These are phyloP conservation scores for Acanthurus lineatus DNA, from an alignment of 2,797 vertebrate genomes.

Conservation along the genomic window DNA sequence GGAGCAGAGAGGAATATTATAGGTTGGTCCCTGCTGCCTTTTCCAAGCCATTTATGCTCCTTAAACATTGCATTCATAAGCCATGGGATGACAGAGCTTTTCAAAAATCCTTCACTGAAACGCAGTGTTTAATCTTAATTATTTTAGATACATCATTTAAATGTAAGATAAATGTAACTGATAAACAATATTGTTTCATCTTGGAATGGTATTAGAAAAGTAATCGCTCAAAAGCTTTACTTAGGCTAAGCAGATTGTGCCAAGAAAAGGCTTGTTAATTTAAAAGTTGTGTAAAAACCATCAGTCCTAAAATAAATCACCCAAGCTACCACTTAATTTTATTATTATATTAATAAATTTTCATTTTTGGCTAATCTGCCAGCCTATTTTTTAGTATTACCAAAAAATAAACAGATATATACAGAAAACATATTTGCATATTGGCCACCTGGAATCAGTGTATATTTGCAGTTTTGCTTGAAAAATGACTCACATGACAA, in stretches of 20 bases:
- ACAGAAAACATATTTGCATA: no score
- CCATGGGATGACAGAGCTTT: constrained; percentile 19
- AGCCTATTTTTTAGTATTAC: neutral
- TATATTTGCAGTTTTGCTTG: no score
- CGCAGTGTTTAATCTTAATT: neutral
- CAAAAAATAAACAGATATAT: no score
- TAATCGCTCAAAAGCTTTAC: neutral
- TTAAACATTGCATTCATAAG: constrained; percentile 15
- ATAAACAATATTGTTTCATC: neutral
- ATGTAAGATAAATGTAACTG: neutral
- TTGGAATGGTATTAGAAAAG: neutral
- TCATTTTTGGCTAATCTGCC: neutral
- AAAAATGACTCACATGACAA: no score
- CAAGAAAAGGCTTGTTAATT: neutral
- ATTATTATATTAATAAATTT: neutral
- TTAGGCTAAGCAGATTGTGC: neutral
- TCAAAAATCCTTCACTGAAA: constrained; percentile 1
- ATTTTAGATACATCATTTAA: neutral
- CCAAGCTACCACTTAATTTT: neutral
- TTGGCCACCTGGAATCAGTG: no score
- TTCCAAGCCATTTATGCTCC: constrained; percentile 31
- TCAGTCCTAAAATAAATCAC: neutral
- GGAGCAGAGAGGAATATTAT: constrained; percentile 31
- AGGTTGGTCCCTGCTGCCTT: constrained; percentile 35
- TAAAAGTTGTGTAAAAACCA: neutral